These are phyloP conservation scores for Eristalinus sepulchralis DNA, from an alignment of 2,888 invertebrate species.

Conservation along the genomic window DNA sequence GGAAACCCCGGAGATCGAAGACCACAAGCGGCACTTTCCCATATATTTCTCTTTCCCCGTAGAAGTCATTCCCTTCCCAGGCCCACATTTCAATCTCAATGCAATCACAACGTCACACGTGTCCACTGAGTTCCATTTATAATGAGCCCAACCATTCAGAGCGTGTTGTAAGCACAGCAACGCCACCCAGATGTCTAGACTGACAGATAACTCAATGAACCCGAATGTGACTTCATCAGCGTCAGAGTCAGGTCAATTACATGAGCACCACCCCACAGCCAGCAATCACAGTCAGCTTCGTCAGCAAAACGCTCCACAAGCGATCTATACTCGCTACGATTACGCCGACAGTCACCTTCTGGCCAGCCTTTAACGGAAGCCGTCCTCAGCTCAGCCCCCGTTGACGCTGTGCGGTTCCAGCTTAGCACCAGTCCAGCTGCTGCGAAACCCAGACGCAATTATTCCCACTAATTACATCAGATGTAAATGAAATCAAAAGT, in stretches of 20 bases:
- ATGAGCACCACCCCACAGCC: neutral
- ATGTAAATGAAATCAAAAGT: constrained; percentile 70
- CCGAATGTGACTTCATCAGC: constrained; percentile 6
- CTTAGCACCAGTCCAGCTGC: constrained; percentile 36
- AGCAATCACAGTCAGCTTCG: neutral
- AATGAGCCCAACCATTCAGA: neutral
- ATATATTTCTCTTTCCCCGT: no score
- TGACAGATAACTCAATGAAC: constrained; percentile 30
- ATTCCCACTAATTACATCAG: constrained; percentile 68
- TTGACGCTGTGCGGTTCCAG: neutral
- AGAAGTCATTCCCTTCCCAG: neutral
- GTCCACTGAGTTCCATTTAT: neutral
- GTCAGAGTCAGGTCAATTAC: constrained; percentile 49
- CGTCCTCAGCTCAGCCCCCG: constrained; percentile 13
- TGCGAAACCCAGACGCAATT: constrained; percentile 64
- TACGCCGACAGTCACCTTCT: constrained; percentile 63
- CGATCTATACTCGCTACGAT: constrained; percentile 35
- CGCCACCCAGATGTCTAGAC: constrained; percentile 61
- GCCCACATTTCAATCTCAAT: no score
- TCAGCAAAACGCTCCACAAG: constrained; percentile 20
- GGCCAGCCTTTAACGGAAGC: constrained; percentile 48
- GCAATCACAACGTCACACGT: neutral
- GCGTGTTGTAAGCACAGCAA: no score
- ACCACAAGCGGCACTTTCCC: no score
- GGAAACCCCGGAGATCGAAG: no score